Percentiles rank a stretch among this genome's conserved stretches.
phyloP scores from a whole-genome alignment of 2,113 vertebrate species.

The Poecile atricapillus region DNA sequence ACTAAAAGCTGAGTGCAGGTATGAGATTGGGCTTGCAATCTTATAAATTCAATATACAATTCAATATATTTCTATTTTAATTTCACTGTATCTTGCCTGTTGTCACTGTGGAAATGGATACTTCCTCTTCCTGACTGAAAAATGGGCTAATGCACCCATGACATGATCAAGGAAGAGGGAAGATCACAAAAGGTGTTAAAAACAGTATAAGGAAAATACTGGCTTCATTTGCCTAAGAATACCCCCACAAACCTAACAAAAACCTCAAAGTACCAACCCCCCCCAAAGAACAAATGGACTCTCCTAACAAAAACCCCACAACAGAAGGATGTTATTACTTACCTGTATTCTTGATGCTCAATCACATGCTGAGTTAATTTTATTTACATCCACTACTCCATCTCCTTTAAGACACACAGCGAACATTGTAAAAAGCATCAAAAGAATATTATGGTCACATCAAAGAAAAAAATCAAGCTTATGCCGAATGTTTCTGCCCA shows the following conservation, averaged over 20 bases:
- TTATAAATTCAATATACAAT: not conserved
- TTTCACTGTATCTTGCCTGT: not conserved
- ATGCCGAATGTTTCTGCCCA: not conserved
- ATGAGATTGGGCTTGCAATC: not conserved
- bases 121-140: not conserved
- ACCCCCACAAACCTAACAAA: fast-evolving
- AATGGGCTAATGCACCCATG: not conserved
- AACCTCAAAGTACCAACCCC: not conserved
- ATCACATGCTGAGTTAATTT: not conserved
- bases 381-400: not conserved
- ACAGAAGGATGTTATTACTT: not conserved
- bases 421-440: not conserved
- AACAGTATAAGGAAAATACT: not conserved
- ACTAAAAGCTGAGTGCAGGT: not conserved
- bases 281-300: not conserved
- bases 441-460: not conserved
- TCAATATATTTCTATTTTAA: not conserved
- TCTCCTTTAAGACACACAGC: not conserved
- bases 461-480: not conserved
- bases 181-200: not conserved
- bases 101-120: not conserved
- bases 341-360: not conserved
- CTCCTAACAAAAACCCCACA: not conserved
- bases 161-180: not conserved
- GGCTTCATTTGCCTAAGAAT: not conserved